Conservation (phyloP, 2,113 vertebrate genomes). For the Stigmatopora argus region DNA sequence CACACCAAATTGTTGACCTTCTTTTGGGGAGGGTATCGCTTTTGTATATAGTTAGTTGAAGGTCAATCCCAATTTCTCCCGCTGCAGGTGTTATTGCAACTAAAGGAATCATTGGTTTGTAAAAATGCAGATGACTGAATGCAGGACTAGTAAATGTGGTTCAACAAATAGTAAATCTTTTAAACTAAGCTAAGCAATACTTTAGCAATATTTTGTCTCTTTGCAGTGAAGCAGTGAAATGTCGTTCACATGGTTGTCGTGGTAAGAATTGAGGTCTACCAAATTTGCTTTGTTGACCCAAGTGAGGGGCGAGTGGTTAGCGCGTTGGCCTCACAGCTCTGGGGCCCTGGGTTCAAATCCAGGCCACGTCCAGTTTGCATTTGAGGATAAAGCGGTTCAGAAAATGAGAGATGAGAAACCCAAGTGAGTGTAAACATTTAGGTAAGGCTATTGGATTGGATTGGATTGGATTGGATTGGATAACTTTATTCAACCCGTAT, state of each 20-base stretch:
- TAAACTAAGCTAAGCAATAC: not conserved
- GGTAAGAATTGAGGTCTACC: not conserved
- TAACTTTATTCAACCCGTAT: no score
- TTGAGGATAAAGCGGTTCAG: no score
- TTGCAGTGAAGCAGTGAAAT: no score
- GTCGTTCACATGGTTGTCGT: not conserved
- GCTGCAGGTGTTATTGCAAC: conserved; percentile 57
- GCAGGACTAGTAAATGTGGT: conserved; percentile 16
- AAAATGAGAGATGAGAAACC: no score
- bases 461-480: no score
- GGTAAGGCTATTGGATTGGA: no score
- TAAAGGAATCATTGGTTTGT: conserved; percentile 30
- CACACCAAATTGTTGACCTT: conserved; percentile 39
- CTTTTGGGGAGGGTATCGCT: conserved; percentile 17
- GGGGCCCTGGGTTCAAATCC: no score
- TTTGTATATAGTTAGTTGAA: conserved; percentile 55
- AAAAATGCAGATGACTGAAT: conserved; percentile 31
- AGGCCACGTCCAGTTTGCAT: no score
- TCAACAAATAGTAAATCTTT: not conserved
- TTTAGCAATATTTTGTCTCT: not conserved
- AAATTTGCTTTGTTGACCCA: not conserved
- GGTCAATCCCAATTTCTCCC: conserved; percentile 38
- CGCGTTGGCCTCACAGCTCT: no score
- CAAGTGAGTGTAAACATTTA: no score
- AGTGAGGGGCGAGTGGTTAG: no score